These are phyloP conservation scores for Crenuchus spilurus DNA, from an alignment of 2,797 vertebrate genomes.

Conservation along the genomic window DNA sequence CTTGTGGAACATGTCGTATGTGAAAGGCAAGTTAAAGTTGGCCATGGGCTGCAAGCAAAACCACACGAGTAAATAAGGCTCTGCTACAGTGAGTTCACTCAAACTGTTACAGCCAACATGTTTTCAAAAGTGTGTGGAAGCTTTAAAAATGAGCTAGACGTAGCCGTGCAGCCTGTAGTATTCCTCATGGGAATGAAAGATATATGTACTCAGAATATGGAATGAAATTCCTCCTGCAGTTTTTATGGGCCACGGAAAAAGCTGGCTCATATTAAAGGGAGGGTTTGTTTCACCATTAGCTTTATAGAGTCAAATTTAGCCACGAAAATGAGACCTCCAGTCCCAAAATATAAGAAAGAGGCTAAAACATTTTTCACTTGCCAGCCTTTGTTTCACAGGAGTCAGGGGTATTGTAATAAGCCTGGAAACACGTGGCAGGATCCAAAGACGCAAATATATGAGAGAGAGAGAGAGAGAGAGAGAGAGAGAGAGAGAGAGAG, in stretches of 20 bases:
- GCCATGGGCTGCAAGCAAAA: neutral
- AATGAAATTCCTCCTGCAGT: slow-evolving; percentile 49
- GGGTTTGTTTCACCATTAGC: slow-evolving; percentile 61
- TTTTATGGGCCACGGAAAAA: slow-evolving; percentile 59
- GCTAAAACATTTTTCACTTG: slow-evolving; percentile 38
- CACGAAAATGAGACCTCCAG: slow-evolving; percentile 54
- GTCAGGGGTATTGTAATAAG: slow-evolving; percentile 35
- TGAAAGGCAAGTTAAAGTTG: neutral
- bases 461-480: neutral
- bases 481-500: neutral
- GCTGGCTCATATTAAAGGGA: slow-evolving; percentile 54
- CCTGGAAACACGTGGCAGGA: slow-evolving; percentile 56
- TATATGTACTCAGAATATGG: slow-evolving; percentile 52
- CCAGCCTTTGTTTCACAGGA: slow-evolving; percentile 57
- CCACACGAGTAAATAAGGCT: neutral
- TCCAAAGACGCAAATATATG: slow-evolving; percentile 44
- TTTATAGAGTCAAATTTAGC: slow-evolving; percentile 63
- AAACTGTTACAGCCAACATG: neutral
- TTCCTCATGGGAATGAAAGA: slow-evolving; percentile 49
- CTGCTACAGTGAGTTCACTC: neutral
- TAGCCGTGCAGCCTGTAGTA: neutral
- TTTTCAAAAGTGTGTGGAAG: neutral
- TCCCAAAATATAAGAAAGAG: slow-evolving; percentile 36
- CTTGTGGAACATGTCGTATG: neutral
- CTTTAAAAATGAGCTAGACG: neutral